Evolutionary conservation across 2,113 vertebrate genomes (phyloP), one percentile per base, ranked within the genome.

Genomic region (Amia ocellicauda): DNA sequence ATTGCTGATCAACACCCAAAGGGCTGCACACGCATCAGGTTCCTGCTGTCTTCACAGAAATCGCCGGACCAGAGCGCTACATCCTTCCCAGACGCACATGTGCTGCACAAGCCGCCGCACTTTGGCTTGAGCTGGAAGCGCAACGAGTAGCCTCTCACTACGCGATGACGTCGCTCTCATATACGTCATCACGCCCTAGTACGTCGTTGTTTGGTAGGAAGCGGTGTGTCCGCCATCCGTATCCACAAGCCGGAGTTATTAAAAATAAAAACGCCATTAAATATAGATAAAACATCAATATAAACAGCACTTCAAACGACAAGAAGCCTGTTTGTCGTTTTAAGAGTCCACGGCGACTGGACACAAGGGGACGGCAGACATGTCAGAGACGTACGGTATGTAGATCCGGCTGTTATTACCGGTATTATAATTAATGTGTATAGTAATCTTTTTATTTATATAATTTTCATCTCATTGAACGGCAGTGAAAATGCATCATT

Each of bases 301-400:
- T 60, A 65, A 36, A 63, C 61, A 67, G 23, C 20, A 9, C 42
- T 28, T 68, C 24, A 49, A 60, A 22, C 51, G 49, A 28, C 29
- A 13, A 50, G 22, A 31, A 69, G 54, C 19, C 68, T 57, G 47
- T 36, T 36, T 36, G 53, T 50, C 63, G 54, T 26, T 31, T 51
- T 54, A 60, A 61, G 71, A 78, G 31, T 70, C 49, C 64, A 74
- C 57, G 67, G 60, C 7, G 55, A 55, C 68, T 62, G 20, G 62
- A 58, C 70, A 31, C 62, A 67, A 63, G 75, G 77, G 72, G 75
- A 74, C 68, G n/a, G 45, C 45, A 81, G 76, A 80, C 83, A 90
- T 90, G 89, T 90, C 89, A 66, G 89, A 90, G 83, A 90, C 89
- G 63, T 90, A 90, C 85, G 89, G 89, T 90, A 87, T 28, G 24